Percentiles rank a stretch among this genome's conserved stretches.
Conservation (phyloP, 1,140 invertebrate species). For the Drosophila neocordata region DNA sequence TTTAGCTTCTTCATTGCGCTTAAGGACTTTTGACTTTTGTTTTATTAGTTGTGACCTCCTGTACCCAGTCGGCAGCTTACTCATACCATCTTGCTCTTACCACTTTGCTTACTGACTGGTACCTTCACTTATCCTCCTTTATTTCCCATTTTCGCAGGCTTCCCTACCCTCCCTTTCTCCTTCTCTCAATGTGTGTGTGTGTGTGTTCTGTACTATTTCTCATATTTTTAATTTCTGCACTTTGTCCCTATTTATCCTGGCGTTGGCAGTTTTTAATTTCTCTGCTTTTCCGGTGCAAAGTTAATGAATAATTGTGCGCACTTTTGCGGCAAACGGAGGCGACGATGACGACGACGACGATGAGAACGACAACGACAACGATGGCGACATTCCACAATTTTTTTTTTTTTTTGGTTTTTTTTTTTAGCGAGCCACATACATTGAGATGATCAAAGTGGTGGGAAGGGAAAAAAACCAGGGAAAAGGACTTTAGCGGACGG, state of each 20-base stretch:
- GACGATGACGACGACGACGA: slow-evolving; percentile 26
- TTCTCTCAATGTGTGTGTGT: slow-evolving; percentile 20
- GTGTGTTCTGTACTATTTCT: slow-evolving; percentile 66
- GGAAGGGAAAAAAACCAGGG: background rate
- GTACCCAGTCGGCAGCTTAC: background rate
- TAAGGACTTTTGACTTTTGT: slow-evolving; percentile 82
- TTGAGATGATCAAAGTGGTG: background rate
- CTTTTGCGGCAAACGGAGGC: slow-evolving; percentile 77
- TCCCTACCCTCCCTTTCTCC: no score
- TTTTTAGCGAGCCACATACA: slow-evolving; percentile 6
- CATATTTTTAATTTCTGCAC: slow-evolving; percentile 82
- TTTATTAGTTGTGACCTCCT: slow-evolving; percentile 77
- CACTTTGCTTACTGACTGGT: slow-evolving; percentile 8
- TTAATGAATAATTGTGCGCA: slow-evolving; percentile 81
- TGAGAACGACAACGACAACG: background rate
- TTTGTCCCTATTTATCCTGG: slow-evolving; percentile 81
- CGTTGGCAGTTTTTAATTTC: slow-evolving; percentile 81
- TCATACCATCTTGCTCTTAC: background rate
- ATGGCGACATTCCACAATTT: slow-evolving; percentile 54
- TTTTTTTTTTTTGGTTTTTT: slow-evolving; percentile 44
- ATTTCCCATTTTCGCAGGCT: background rate
- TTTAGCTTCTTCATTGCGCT: slow-evolving; percentile 81
- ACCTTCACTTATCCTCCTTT: slow-evolving; percentile 51
- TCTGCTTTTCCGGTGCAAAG: slow-evolving; percentile 81
- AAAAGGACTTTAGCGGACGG: slow-evolving; percentile 4